A percentile compares a stretch with the other conserved stretches of the same genome.
These are phyloP conservation scores for Psococerastis gibbosa DNA, from an alignment of 2,888 invertebrate genomes.

Conservation along the genomic window DNA sequence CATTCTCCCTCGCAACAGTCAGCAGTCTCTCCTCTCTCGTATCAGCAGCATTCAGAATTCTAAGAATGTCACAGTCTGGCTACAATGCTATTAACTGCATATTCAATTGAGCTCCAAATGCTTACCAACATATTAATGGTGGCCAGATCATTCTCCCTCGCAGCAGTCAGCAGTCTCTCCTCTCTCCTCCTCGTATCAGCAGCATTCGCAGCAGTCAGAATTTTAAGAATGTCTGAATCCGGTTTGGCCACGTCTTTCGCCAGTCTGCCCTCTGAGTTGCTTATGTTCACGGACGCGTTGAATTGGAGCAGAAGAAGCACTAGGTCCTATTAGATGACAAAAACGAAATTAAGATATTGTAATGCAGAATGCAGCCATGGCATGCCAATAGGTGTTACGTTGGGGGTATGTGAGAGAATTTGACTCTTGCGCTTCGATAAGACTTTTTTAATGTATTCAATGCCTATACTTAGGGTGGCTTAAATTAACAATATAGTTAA, in stretches of 20 bases:
- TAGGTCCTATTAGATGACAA: constrained; percentile 30
- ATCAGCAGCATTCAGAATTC: too few relatives aligned
- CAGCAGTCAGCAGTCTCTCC: constrained; percentile 35
- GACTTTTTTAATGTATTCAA: too few relatives aligned
- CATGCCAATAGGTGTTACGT: too few relatives aligned
- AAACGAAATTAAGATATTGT: constrained; percentile 5
- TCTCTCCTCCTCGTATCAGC: constrained; percentile 36
- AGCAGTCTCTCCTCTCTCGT: constrained; percentile 34
- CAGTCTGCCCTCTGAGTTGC: constrained; percentile 43
- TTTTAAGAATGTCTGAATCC: constrained; percentile 31
- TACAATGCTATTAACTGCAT: too few relatives aligned
- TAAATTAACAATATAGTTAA: too few relatives aligned
- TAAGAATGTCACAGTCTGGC: too few relatives aligned
- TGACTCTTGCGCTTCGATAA: too few relatives aligned
- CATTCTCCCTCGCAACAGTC: constrained; percentile 39
- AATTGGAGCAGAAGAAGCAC: constrained; percentile 38
- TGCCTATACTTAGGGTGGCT: too few relatives aligned
- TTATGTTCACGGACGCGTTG: constrained; percentile 40
- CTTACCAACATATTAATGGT: constrained; percentile 35
- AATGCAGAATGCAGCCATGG: too few relatives aligned
- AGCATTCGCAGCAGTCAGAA: constrained; percentile 39
- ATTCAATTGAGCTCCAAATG: constrained; percentile 2
- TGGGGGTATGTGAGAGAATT: too few relatives aligned
- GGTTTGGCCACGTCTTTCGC: constrained; percentile 37
- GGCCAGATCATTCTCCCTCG: constrained; percentile 37